A percentile compares a stretch with the other conserved stretches of the same genome.
Evolutionary conservation across 2,797 vertebrate genomes (phyloP).

Genomic region (Antennarius maculatus): DNA sequence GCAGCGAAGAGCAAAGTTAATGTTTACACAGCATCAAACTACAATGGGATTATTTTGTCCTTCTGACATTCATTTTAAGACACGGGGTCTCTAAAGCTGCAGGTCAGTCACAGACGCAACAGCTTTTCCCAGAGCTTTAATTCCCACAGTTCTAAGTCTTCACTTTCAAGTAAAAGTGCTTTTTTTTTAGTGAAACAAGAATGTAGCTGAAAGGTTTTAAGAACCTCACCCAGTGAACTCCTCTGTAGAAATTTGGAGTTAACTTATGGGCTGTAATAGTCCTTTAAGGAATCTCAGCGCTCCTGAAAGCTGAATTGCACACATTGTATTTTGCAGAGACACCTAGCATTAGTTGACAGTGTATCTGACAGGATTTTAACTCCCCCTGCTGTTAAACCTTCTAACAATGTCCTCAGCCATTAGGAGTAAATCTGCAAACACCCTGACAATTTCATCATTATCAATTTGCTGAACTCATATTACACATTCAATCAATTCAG

Average conservation of each 20-base stretch:
- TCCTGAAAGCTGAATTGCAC: background rate
- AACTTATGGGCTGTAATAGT: background rate
- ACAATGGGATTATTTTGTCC: slow-evolving; percentile 1
- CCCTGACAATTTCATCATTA: background rate
- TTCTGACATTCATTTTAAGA: background rate
- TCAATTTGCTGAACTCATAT: background rate
- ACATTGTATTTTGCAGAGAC: too few species aligned
- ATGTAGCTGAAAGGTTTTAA: background rate
- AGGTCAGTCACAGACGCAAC: background rate
- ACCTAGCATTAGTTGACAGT: too few species aligned
- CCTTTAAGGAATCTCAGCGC: background rate
- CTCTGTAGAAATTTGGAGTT: background rate
- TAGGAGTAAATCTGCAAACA: too few species aligned
- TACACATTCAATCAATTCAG: background rate
- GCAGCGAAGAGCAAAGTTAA: slow-evolving; percentile 48
- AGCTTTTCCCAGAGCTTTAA: background rate
- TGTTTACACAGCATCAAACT: slow-evolving; percentile 38
- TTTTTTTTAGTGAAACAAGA: background rate
- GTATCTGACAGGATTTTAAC: background rate
- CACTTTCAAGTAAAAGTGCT: background rate
- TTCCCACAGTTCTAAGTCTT: background rate
- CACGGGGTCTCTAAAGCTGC: background rate
- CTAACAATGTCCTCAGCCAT: background rate
- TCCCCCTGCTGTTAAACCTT: slow-evolving; percentile 6
- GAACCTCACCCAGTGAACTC: background rate